Evolutionary conservation across 2,113 vertebrate species (phyloP).

Genomic region (Rhinoderma darwinii): DNA sequence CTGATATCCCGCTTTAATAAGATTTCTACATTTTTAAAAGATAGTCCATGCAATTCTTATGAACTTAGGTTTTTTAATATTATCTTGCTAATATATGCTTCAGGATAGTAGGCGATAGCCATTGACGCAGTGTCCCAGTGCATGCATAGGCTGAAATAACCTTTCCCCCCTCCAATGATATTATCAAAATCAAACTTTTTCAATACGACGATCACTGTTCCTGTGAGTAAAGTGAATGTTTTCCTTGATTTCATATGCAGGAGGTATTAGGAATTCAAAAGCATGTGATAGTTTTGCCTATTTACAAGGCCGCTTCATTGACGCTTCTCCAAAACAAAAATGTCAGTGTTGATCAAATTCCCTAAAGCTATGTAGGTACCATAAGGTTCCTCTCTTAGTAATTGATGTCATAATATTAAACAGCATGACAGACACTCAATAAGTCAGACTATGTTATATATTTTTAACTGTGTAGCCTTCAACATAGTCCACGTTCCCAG

Average conservation of each 20-base stretch:
- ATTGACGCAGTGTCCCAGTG: neutral
- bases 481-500: slow-evolving; percentile 80
- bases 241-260: neutral
- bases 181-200: neutral
- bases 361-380: slow-evolving; percentile 62
- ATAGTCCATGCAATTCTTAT: too few relatives aligned
- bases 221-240: neutral
- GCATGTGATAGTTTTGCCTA: neutral
- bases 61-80: neutral
- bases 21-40: too few relatives aligned
- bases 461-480: slow-evolving; percentile 76
- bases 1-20: too few relatives aligned
- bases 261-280: neutral
- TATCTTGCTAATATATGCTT: neutral
- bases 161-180: neutral
- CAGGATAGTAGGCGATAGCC: neutral
- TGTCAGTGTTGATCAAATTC: slow-evolving; percentile 30
- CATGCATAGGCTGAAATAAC: neutral
- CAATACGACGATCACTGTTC: neutral
- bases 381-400: slow-evolving; percentile 78
- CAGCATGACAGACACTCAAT: slow-evolving; percentile 82
- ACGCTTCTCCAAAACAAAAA: slow-evolving; percentile 28
- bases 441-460: slow-evolving; percentile 82
- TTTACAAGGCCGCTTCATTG: slow-evolving; percentile 10
- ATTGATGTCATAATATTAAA: slow-evolving; percentile 78